Evolutionary conservation across 92 coral and sea anemone genomes (phyloP), one percentile per base, ranked within the genome.

Genomic region (Pocillopora grandis): DNA sequence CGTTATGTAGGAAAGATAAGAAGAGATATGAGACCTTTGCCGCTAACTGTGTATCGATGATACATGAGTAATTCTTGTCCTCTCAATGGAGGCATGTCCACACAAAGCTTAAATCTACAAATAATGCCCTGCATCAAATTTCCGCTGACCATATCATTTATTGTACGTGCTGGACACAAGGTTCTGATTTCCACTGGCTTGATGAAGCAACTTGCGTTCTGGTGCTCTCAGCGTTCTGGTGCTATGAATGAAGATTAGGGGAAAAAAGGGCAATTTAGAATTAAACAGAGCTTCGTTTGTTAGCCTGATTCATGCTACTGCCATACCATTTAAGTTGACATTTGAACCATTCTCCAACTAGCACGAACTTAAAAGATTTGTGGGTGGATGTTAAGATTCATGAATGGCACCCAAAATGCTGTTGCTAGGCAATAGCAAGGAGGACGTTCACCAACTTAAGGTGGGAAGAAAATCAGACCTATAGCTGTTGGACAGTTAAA

Each of bases 321-420:
- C 84, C 75, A 59, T 18, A 58, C 87, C 76, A 12, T 19, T 86
- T 9, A 55, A 77, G 14, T n/a, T 60, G n/a, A 58, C 75, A 58
- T 78, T 85, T 78, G 42, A 88, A 52, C 52, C 80, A 15, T 84
- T 61, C 75, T 88, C 85, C 27, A 84, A 88, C 23, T 85, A 87
- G 92, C n/a, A 74, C 64, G 64, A 69, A 12, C 64, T 89, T 33
- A 85, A 33, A 85, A 80, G 82, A 89, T 67, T 56, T 0, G 65
- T 85, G 23, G 92, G 76, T 85, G 86, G 92, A 52, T 84, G 12
- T 77, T 87, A 16, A 77, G 92, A 9, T 89, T 70, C 73, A 79
- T 57, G 17, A 57, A 69, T 9, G 80, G 62, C 5, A 21, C 75
- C n/a, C 77, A 12, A 10, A 27, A 78, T 14, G 60, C 72, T 33